These are phyloP conservation scores for Chrysolina americana DNA, from an alignment of 2,888 invertebrate genomes.

Conservation along the genomic window DNA sequence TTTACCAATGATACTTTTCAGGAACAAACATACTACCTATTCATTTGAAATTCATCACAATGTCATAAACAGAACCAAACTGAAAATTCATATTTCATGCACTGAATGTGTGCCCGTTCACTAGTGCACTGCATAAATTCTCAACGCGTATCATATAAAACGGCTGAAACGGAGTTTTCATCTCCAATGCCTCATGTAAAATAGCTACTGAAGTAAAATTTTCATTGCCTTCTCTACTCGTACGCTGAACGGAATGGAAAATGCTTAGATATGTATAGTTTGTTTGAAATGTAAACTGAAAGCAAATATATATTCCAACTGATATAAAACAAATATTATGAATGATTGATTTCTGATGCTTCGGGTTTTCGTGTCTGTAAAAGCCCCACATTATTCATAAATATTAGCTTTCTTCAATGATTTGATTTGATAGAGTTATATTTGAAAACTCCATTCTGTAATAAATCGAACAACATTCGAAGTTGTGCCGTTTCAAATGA, in stretches of 20 bases:
- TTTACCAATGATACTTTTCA: background rate
- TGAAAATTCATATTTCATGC: slow-evolving; percentile 9
- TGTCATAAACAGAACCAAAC: background rate
- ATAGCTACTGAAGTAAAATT: background rate
- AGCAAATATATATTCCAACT: background rate
- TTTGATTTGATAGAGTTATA: too few species aligned
- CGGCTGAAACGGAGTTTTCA: slow-evolving; percentile 4
- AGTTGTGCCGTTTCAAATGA: too few species aligned
- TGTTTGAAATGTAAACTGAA: background rate
- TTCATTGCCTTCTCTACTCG: background rate
- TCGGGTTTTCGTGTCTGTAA: too few species aligned
- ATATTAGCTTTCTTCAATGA: too few species aligned
- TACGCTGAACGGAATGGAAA: background rate
- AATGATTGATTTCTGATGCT: too few species aligned
- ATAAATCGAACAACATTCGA: too few species aligned
- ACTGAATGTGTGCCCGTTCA: background rate
- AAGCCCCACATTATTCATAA: too few species aligned
- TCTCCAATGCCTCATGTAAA: slow-evolving; percentile 1
- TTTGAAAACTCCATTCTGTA: too few species aligned
- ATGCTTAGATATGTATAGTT: background rate
- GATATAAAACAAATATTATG: too few species aligned
- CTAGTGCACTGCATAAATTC: slow-evolving; percentile 1
- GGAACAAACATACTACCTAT: background rate
- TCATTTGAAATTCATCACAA: slow-evolving; percentile 15
- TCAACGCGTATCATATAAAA: background rate